Percentiles rank a stretch among this genome's conserved stretches.
phyloP scores from a whole-genome alignment of 1,140 invertebrate species.

The honey bee (Apis mellifera) region DNA sequence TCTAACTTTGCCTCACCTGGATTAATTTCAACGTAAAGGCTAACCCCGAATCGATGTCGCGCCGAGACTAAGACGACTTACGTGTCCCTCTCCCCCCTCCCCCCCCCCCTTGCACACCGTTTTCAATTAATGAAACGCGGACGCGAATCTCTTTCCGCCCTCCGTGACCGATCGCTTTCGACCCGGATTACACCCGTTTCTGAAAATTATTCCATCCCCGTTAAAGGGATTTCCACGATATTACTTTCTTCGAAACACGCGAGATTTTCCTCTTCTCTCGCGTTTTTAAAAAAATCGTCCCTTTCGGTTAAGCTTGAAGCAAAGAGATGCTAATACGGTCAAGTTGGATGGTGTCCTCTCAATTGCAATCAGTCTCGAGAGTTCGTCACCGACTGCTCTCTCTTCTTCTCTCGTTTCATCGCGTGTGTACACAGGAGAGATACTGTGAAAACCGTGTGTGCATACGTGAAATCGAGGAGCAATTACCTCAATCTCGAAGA shows the following conservation, averaged over 20 bases:
- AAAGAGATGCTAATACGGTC: constrained; percentile 57
- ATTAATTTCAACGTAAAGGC: constrained; percentile 67
- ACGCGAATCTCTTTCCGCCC: constrained; percentile 41
- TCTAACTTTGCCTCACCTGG: constrained; percentile 68
- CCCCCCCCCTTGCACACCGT: too few species aligned
- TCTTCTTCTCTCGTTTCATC: neutral
- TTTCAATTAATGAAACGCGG: constrained; percentile 70
- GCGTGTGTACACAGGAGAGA: too few species aligned
- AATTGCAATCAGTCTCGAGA: constrained; percentile 65
- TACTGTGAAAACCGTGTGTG: constrained; percentile 50
- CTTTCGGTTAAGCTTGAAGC: too few species aligned
- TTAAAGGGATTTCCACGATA: constrained; percentile 13
- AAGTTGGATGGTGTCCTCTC: constrained; percentile 58
- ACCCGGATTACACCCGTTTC: constrained; percentile 31
- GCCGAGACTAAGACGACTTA: constrained; percentile 58
- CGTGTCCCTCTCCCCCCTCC: too few species aligned
- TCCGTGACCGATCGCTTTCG: constrained; percentile 46
- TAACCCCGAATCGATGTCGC: constrained; percentile 62
- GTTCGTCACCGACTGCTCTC: constrained; percentile 52
- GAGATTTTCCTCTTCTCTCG: too few species aligned
- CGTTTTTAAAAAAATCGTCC: too few species aligned
- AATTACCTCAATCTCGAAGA: constrained; percentile 68
- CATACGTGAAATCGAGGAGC: constrained; percentile 63
- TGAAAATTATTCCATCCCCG: constrained; percentile 25
- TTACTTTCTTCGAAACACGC: neutral